Evolutionary conservation across 2,113 vertebrate species (phyloP).

Genomic region (Thymallus thymallus): DNA sequence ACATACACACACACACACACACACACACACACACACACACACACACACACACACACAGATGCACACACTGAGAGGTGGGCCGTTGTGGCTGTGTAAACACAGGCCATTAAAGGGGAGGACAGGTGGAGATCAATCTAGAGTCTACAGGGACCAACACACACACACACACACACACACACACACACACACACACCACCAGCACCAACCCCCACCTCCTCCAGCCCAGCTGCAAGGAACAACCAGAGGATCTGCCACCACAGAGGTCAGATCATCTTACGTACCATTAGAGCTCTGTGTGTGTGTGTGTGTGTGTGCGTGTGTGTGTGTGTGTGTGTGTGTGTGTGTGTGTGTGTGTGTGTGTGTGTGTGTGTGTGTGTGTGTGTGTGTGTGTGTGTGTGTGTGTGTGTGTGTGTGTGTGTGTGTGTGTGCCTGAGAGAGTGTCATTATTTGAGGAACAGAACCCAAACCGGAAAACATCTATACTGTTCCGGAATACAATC

Average conservation of each 20-base stretch:
- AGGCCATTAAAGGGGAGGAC: conserved; percentile 13
- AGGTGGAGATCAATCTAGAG: background rate
- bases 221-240: conserved; percentile 8
- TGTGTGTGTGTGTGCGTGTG: background rate
- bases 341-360: too few species aligned
- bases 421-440: too few species aligned
- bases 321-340: too few species aligned
- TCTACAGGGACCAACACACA: background rate
- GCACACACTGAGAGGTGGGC: background rate
- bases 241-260: background rate
- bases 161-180: background rate
- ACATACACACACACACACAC: background rate
- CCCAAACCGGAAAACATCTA: too few species aligned
- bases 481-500: too few species aligned
- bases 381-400: too few species aligned
- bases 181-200: background rate
- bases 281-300: background rate
- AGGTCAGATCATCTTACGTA: too few species aligned
- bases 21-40: background rate
- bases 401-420: too few species aligned
- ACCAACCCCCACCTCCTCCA: background rate
- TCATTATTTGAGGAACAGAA: too few species aligned
- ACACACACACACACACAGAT: background rate
- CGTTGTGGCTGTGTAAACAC: background rate
- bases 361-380: too few species aligned